Base-by-base conservation (phyloP, 2,113 vertebrate genomes). In the Astur gentilis region DNA sequence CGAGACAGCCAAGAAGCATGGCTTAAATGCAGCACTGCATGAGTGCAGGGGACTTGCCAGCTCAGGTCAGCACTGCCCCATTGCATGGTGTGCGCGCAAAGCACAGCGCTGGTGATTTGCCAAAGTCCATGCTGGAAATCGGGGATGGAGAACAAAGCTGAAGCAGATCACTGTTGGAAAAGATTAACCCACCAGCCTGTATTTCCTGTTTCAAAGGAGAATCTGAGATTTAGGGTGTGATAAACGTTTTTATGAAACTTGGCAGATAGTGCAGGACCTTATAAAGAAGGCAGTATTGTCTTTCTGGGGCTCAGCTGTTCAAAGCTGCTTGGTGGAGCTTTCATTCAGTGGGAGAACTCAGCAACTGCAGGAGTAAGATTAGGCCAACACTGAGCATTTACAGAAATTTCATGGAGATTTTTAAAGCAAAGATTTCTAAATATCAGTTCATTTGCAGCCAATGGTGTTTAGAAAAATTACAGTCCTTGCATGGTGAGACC, bases 21-120 rank as follows among this genome's bases (percentile, higher is more conserved):
- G 23, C 17, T 54, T 16, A 14, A 82, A 36, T 0, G 1, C 32
- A 75, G 55, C 31, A 13, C 40, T n/a, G 34, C 18, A 18, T 2
- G 8, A 52, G 36, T 6, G 16, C 15, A 11, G n/a, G 21, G 20
- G 11, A 15, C 36, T 40, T 65, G 22, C 6, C 36, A 34, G 19
- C 23, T 69, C 23, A 18, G 71, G 20, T 38, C 40, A 82, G 50
- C 60, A 22, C 0, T 5, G 20, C 22, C 49, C 18, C 6, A 5
- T 25, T 20, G 21, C 44, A 14, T 3, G 16, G 25, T 31, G 9
- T 7, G 26, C 18, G 16, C 1, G 2, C 64, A 54, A 7, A 0
- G 2, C 2, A 9, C 5, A 16, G 17, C 14, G 22, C 42, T 52
- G 26, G 32, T 8, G 71, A 64, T 31, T 32, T 11, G 1, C 62